Evolutionary conservation across 2,113 vertebrate genomes (phyloP).

Genomic region (Alligator sinensis): DNA sequence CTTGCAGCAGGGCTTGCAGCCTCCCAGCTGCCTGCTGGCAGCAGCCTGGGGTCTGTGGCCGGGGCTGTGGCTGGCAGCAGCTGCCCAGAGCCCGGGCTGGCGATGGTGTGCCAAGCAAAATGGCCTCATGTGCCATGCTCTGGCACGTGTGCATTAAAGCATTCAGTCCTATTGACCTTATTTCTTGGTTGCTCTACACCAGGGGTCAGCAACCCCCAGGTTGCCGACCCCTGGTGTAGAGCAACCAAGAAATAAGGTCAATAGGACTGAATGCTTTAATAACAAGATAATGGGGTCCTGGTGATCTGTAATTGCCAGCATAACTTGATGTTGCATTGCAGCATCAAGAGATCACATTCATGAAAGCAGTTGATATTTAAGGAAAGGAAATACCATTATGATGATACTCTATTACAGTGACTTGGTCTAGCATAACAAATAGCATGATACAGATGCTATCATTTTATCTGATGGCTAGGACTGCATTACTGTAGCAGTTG

Average conservation of each 20-base stretch:
- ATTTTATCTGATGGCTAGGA: background rate
- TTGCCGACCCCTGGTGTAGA: accelerated
- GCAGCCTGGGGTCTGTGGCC: no score
- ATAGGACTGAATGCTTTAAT: background rate
- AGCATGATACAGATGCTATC: background rate
- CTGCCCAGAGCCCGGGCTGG: no score
- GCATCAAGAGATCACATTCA: background rate
- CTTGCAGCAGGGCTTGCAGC: no score
- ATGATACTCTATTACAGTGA: background rate
- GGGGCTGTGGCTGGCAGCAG: no score
- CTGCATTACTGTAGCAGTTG: accelerated
- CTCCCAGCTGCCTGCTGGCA: no score
- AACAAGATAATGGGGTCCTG: background rate
- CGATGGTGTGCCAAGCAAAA: no score
- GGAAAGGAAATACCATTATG: accelerated
- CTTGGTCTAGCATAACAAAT: background rate
- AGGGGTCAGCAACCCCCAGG: no score
- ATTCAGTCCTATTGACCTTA: no score
- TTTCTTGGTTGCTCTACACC: no score
- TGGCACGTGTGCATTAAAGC: no score
- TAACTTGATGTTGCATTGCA: background rate
- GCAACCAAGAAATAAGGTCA: background rate
- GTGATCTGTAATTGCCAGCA: accelerated
- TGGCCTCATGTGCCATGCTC: no score
- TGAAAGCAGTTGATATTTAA: background rate